Conservation (phyloP, 2,888 invertebrate genomes). For the Xylocampa areola region DNA sequence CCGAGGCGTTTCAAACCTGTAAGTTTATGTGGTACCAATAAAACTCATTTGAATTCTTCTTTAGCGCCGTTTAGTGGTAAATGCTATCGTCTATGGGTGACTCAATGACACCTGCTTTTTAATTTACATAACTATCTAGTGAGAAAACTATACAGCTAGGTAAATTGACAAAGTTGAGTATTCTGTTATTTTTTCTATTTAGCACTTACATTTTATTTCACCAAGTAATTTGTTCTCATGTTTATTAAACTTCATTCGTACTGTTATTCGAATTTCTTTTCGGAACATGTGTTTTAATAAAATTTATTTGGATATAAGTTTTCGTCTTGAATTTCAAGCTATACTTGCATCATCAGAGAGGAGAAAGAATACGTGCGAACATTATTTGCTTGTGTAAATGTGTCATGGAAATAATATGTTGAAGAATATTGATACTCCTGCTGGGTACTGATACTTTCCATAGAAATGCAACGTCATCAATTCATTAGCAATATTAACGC, state of each 20-base stretch:
- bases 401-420: conserved; percentile 30
- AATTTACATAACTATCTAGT: conserved; percentile 48
- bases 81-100: conserved; percentile 23
- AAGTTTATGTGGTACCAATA: conserved; percentile 11
- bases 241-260: conserved; percentile 8
- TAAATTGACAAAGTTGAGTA: conserved; percentile 10
- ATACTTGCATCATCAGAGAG: neutral
- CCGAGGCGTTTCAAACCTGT: conserved; percentile 18
- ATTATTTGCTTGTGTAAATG: conserved; percentile 34
- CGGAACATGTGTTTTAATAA: conserved; percentile 6
- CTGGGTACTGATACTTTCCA: conserved; percentile 40
- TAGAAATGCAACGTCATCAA: conserved; percentile 35
- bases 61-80: conserved; percentile 21
- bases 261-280: conserved; percentile 20
- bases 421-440: conserved; percentile 39
- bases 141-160: conserved; percentile 15
- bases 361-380: conserved; percentile 19
- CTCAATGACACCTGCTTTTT: conserved; percentile 38
- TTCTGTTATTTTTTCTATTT: conserved; percentile 8
- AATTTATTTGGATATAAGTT: conserved; percentile 16
- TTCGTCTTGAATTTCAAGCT: conserved; percentile 13
- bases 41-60: conserved; percentile 20
- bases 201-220: conserved; percentile 10
- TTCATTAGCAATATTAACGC: conserved; percentile 44
- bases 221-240: neutral